Conservation (phyloP, 2,113 vertebrate genomes). For the Mystacornis crossleyi region DNA sequence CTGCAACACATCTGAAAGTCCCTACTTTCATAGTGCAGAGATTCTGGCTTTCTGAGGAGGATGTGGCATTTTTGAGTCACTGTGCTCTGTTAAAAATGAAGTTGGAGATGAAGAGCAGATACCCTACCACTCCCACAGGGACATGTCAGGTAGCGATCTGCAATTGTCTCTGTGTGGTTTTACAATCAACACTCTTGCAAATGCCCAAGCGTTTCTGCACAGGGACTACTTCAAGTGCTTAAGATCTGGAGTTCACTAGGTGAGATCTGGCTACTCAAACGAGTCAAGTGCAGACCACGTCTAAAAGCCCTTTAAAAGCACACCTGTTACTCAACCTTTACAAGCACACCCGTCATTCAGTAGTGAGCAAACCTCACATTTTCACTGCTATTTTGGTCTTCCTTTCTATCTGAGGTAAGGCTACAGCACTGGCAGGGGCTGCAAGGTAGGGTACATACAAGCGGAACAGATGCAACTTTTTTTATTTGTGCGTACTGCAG, state of each 20-base stretch:
- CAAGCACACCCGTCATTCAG: neutral
- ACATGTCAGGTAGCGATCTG: neutral
- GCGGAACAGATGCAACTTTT: neutral
- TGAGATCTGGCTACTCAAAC: neutral
- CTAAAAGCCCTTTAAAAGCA: neutral
- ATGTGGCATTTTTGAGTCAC: slow-evolving; percentile 23
- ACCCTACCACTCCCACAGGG: neutral
- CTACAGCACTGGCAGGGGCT: neutral
- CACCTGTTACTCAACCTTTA: neutral
- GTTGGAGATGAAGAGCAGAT: neutral
- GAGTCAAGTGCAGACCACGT: neutral
- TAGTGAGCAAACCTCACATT: neutral
- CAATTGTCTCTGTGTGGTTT: neutral
- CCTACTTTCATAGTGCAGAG: neutral
- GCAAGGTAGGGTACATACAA: neutral
- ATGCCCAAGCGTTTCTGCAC: neutral
- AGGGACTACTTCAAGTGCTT: neutral
- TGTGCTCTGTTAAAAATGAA: neutral
- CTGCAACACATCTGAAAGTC: slow-evolving; percentile 8
- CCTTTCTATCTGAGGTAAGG: neutral
- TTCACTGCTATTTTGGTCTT: neutral
- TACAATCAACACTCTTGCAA: neutral
- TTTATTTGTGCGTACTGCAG: neutral
- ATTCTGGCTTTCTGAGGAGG: slow-evolving; percentile 10
- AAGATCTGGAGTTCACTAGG: neutral